Conservation (phyloP, 2,888 invertebrate genomes). For the Zeuzera pyrina region DNA sequence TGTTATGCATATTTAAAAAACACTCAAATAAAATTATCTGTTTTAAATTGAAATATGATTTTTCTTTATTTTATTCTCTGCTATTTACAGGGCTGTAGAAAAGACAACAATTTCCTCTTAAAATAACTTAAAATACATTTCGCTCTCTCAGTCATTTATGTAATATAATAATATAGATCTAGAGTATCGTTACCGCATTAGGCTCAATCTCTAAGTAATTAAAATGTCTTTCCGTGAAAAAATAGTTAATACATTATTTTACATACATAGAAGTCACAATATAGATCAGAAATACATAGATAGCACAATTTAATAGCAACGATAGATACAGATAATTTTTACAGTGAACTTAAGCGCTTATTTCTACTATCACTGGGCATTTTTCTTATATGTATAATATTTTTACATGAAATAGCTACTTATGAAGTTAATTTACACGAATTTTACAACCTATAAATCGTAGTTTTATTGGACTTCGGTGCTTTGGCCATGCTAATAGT, state of each 20-base stretch:
- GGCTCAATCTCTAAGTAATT: slow-evolving; percentile 37
- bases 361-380: slow-evolving; percentile 69
- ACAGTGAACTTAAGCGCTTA: slow-evolving; percentile 48
- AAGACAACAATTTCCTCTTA: slow-evolving; percentile 59
- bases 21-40: no score
- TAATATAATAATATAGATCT: slow-evolving; percentile 10
- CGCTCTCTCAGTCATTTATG: slow-evolving; percentile 52
- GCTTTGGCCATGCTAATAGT: slow-evolving; percentile 62
- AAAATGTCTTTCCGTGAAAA: slow-evolving; percentile 49
- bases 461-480: slow-evolving; percentile 55
- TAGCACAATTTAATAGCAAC: slow-evolving; percentile 48
- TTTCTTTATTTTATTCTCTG: slow-evolving; percentile 38
- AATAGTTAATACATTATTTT: slow-evolving; percentile 40
- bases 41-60: slow-evolving; percentile 46
- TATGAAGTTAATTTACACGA: slow-evolving; percentile 40
- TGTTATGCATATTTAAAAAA: no score
- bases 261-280: slow-evolving; percentile 30
- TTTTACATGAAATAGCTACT: slow-evolving; percentile 30
- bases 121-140: slow-evolving; percentile 55
- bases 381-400: slow-evolving; percentile 36
- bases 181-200: slow-evolving; percentile 16
- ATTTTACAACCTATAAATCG: slow-evolving; percentile 57
- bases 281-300: slow-evolving; percentile 44
- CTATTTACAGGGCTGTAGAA: slow-evolving; percentile 69
- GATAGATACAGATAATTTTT: slow-evolving; percentile 31